Evolutionary conservation across 2,888 invertebrate genomes (phyloP).

Genomic region (Drosophila subquinaria): DNA sequence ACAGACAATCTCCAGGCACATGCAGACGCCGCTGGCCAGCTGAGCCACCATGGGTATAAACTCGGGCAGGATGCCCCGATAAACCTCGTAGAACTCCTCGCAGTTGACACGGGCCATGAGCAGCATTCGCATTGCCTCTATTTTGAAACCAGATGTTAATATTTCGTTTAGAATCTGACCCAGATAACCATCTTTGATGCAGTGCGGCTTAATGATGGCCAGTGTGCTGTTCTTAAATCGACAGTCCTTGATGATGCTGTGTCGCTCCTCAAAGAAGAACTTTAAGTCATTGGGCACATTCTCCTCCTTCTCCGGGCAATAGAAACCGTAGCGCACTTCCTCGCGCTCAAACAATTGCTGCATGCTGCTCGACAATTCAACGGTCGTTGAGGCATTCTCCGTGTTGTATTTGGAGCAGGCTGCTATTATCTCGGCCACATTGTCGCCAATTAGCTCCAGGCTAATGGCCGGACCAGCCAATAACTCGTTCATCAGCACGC

Average conservation of each 20-base stretch:
- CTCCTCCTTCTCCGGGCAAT: constrained; percentile 88
- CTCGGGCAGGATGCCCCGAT: constrained; percentile 94
- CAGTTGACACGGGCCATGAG: constrained; percentile 92
- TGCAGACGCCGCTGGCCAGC: constrained; percentile 93
- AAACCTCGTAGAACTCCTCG: constrained; percentile 96
- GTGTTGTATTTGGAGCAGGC: constrained; percentile 65
- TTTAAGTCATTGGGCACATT: constrained; percentile 86
- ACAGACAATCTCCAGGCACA: constrained; percentile 93
- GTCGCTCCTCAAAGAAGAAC: constrained; percentile 88
- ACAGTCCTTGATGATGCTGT: constrained; percentile 86
- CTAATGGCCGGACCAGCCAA: constrained; percentile 80
- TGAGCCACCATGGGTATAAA: constrained; percentile 94
- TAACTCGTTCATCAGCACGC: constrained; percentile 79
- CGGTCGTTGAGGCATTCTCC: constrained; percentile 48
- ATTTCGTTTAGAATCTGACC: constrained; percentile 92
- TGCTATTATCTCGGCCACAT: constrained; percentile 82
- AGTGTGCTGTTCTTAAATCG: constrained; percentile 90
- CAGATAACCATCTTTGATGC: constrained; percentile 89
- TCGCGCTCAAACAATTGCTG: constrained; percentile 90
- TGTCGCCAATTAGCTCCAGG: constrained; percentile 83
- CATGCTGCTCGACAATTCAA: constrained; percentile 83
- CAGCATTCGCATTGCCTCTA: constrained; percentile 93
- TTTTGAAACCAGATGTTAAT: constrained; percentile 90
- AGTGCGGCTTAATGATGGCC: constrained; percentile 96
- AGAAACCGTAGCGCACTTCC: constrained; percentile 89